Base-by-base conservation (phyloP, 2,113 vertebrate genomes). In the Eubucco bourcierii region DNA sequence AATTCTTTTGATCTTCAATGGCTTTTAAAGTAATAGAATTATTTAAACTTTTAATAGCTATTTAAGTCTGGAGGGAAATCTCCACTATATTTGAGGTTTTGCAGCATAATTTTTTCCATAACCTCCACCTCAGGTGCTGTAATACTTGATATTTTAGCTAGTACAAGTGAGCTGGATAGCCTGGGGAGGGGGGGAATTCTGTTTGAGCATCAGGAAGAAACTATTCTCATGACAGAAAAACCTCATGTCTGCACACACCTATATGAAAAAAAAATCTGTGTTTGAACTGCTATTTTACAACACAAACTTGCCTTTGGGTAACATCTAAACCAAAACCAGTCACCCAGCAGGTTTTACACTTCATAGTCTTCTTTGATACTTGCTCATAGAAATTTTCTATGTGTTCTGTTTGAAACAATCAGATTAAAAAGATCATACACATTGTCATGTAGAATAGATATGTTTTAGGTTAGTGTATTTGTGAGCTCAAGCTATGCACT, bases 221-320 rank as follows among this genome's bases (percentile, higher is more conserved):
- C 5, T 61, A 4, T 39, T 75, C 2, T 39, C 37, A 20, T 5
- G 13, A 20, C 13, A 67, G 58, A 46, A 84, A 11, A 63, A 33
- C 8, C 5, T 53, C 20, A 15, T 15, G 10, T 18, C 28, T 11
- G 6, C 4, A 3, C 46, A 19, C 1, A 1, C 12, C 60, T 10
- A 58, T 27, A 34, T 21, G 5, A 55, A 84, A 84, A 84, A 84
- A 86, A 53, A 63, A 33, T 13, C 21, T 33, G 2, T 3, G 8
- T 73, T 73, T 66, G 21, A 70, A 31, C 9, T 5, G 14, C 14
- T 61, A 3, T 20, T 74, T 58, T 44, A 37, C 9, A 4, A 47
- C 58, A 24, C 9, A 76, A 46, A 10, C 8, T 27, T 60, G 2
- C 58, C 20, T 61, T 7, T 58, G 28, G 15, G 11, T 66, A 37